Base-by-base conservation (phyloP, 1,140 invertebrate species). In the Diuraphis noxia region DNA sequence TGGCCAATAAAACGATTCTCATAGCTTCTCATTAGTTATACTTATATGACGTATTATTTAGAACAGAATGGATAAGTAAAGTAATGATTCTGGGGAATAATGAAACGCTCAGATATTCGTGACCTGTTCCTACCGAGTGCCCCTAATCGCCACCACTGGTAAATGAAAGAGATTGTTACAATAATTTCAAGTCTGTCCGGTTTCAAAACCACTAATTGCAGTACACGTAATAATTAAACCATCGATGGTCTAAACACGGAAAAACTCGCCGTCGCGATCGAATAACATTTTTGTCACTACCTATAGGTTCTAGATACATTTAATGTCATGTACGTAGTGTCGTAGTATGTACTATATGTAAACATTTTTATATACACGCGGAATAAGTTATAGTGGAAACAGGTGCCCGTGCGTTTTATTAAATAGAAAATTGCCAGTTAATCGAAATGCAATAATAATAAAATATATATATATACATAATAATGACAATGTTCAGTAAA, bases 131-230 rank as follows among this genome's bases (percentile, higher is more conserved):
- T 41, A 3, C 8, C 38, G 40, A 72, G 56, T 63, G 79, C 34
- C 85, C 34, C 34, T 25, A 36, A 86, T 52, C 43, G 19, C 46
- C 85, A n/a, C 46, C 19, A 19, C 25, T n/a, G 36, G 49, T 4
- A 56, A 87, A 56, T 30, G 49, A 88, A 88, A 88, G 52, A 88
- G 86, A 86, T 86, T 86, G 85, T 86, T 49, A 46, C 9, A 25
- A 34, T 10, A 52, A 87, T 87, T 40, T 88, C 34, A 49, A n/a
- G 86, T 88, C 25, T 63, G 38, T 63, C 49, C 86, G 17, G 86
- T 88, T 88, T 52, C 21, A 86, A 86, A 86, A 52, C 85, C 13
- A 38, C 9, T 36, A n/a, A n/a, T n/a, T 36, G 34, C 46, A 3
- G 10, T 10, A 21, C 13, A 34, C 34, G 19, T 8, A 23, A 86